Percentiles rank a stretch among this genome's conserved stretches.
Conservation (phyloP, 2,888 invertebrate genomes). For the Zygogramma bicolorata region DNA sequence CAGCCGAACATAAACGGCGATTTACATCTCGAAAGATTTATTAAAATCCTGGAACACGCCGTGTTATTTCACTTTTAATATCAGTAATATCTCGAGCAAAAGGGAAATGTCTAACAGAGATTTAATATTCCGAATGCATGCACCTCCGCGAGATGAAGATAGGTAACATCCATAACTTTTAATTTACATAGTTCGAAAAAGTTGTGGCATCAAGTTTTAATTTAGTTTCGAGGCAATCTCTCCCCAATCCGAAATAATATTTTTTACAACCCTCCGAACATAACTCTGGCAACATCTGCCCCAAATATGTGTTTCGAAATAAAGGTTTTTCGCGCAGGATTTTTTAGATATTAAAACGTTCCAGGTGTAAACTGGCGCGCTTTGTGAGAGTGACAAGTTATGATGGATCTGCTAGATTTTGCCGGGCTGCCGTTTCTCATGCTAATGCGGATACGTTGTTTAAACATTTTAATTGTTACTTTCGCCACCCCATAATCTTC, state of each 20-base stretch:
- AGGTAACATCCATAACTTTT: constrained; percentile 46
- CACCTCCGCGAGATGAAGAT: constrained; percentile 39
- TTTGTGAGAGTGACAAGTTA: constrained; percentile 59
- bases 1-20: constrained; percentile 10
- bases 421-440: constrained; percentile 44
- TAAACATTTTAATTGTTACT: constrained; percentile 66
- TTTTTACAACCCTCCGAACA: constrained; percentile 51
- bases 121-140: constrained; percentile 48
- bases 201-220: constrained; percentile 54
- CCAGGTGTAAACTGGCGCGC: constrained; percentile 39
- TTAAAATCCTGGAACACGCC: constrained; percentile 37
- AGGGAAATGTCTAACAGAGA: constrained; percentile 38
- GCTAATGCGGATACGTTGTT: constrained; percentile 64
- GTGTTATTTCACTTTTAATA: constrained; percentile 47
- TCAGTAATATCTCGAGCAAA: constrained; percentile 40
- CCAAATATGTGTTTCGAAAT: constrained; percentile 55
- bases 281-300: constrained; percentile 60
- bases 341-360: constrained; percentile 52
- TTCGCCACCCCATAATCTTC: constrained; percentile 52
- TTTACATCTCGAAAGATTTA: constrained; percentile 35
- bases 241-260: constrained; percentile 53
- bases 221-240: constrained; percentile 54
- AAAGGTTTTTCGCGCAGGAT: constrained; percentile 49
- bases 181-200: constrained; percentile 53
- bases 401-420: constrained; percentile 58